These are phyloP conservation scores for Elymnias hypermnestra DNA, from an alignment of 1,140 invertebrate species.

Conservation along the genomic window DNA sequence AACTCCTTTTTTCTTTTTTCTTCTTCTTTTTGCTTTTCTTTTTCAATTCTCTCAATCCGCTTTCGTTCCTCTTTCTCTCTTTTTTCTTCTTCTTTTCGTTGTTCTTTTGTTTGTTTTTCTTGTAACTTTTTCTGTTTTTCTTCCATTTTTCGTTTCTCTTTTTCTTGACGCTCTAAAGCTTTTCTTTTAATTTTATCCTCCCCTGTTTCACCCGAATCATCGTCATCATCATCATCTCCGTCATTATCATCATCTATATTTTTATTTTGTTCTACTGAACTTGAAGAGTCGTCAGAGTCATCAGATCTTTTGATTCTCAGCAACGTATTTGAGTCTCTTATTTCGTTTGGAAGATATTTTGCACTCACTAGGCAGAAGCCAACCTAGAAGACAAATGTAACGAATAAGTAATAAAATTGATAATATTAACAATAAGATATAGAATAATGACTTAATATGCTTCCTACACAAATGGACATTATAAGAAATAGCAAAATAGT, in stretches of 20 bases:
- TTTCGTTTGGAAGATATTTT: constrained; percentile 55
- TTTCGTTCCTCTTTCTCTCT: constrained; percentile 36
- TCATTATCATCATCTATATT: constrained; percentile 19
- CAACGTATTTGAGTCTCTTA: constrained; percentile 25
- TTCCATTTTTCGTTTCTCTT: constrained; percentile 27
- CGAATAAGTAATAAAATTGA: neutral
- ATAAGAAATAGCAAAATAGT: no score
- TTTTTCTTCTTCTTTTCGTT: constrained; percentile 38
- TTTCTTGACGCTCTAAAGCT: constrained; percentile 30
- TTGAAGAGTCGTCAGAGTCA: constrained; percentile 32
- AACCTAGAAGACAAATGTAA: constrained; percentile 36
- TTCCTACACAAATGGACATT: no score
- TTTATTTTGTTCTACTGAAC: neutral
- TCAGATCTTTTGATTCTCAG: constrained; percentile 31
- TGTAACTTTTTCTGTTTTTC: constrained; percentile 28
- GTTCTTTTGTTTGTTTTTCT: constrained; percentile 31
- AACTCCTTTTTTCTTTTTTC: constrained; percentile 26
- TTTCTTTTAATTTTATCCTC: constrained; percentile 36
- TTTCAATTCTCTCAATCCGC: constrained; percentile 31
- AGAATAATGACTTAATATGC: neutral
- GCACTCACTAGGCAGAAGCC: constrained; percentile 45
- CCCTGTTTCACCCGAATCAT: constrained; percentile 26
- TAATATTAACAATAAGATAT: neutral
- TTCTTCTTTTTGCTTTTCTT: constrained; percentile 28
- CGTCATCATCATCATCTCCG: constrained; percentile 24